Evolutionary conservation across 2,113 vertebrate genomes (phyloP), one percentile per base, ranked within the genome.

Genomic region (Camarhynchus parvulus): DNA sequence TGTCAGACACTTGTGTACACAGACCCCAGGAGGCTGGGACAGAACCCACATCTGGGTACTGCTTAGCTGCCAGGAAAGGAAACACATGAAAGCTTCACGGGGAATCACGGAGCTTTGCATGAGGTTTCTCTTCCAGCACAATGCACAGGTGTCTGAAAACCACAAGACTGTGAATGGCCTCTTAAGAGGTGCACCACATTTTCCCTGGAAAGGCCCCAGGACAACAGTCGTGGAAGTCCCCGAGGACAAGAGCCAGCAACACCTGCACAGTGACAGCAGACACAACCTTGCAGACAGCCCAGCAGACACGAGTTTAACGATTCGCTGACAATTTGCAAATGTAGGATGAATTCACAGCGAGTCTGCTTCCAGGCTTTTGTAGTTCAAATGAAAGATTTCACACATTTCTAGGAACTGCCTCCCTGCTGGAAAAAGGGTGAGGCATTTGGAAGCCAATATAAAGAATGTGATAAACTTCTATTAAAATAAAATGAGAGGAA

Each of bases 341-440:
- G 76, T 44, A 89, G 75, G 44, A 52, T 83, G 82, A 97, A 85
- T 64, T 95, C 94, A 90, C 89, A 85, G 69, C 75, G 66, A 91
- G 76, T 82, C 83, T 87, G 82, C n/a, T 90, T 83, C 66, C 92
- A 91, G 66, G 41, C 91, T 91, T 95, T 93, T 95, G 68, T 92
- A 96, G 83, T 92, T 92, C 59, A 91, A 92, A 93, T 47, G 74
- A 70, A 95, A 90, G 50, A 72, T 95, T 96, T 95, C 91, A 95
- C 92, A 88, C 30, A 1, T 63, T 47, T 90, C 58, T 82, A 84
- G 53, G 44, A 94, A 86, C 20, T 87, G 53, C 35, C 41, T 15
- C 44, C 30, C 67, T 47, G 56, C 64, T 75, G 23, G 83, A 73
- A 77, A 90, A 93, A 73, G 50, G 55, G 31, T 83, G 94, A 96